Evolutionary conservation across 1,140 invertebrate species (phyloP).

Genomic region (Drosophila sulfurigaster): DNA sequence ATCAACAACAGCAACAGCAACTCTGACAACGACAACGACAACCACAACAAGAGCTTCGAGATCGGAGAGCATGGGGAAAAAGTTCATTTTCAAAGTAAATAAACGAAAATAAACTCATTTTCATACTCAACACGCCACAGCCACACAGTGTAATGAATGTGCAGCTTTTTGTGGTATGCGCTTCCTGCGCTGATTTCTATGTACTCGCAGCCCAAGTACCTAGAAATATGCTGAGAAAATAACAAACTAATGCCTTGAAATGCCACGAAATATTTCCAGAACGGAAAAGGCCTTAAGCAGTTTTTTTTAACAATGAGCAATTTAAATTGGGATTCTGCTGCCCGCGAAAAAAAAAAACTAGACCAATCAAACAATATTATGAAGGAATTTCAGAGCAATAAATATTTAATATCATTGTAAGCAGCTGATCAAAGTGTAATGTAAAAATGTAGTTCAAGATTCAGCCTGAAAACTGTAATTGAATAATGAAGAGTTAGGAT

Average conservation of each 20-base stretch:
- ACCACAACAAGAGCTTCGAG: conserved; percentile 8
- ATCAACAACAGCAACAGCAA: neutral
- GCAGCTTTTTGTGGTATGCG: conserved; percentile 73
- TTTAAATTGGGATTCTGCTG: neutral
- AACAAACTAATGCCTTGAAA: conserved; percentile 26
- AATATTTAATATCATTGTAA: neutral
- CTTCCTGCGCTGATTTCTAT: conserved; percentile 76
- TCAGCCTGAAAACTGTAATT: too few species aligned
- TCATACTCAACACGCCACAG: conserved; percentile 61
- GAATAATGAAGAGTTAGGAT: too few species aligned
- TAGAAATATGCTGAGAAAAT: conserved; percentile 70
- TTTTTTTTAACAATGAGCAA: neutral
- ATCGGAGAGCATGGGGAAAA: conserved; percentile 54
- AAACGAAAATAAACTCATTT: conserved; percentile 79
- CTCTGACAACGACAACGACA: neutral
- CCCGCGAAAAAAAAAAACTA: neutral
- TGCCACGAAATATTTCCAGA: conserved; percentile 19
- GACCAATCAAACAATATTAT: neutral
- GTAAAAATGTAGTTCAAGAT: too few species aligned
- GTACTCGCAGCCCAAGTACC: neutral
- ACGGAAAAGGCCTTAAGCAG: neutral
- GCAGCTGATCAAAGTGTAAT: too few species aligned
- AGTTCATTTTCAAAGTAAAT: conserved; percentile 77
- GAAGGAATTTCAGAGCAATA: neutral
- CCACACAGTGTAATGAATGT: conserved; percentile 67